Evolutionary conservation across 2,888 invertebrate species (phyloP).

Genomic region (Ceramica pisi): DNA sequence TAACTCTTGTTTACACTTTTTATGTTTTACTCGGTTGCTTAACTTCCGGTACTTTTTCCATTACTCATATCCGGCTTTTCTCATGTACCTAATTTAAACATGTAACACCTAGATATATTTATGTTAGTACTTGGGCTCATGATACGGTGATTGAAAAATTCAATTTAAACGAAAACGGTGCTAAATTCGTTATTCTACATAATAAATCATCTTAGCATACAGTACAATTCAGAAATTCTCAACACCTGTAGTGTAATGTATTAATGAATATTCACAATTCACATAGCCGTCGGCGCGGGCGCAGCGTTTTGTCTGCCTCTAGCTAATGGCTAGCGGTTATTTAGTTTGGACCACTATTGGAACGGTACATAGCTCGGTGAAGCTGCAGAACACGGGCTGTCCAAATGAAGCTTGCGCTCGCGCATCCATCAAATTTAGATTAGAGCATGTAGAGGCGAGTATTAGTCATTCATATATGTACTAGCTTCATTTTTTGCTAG

Average conservation of each 20-base stretch:
- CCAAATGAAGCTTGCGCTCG: conserved; percentile 42
- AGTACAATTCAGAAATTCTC: conserved; percentile 13
- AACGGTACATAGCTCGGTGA: conserved; percentile 61
- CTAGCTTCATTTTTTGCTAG: conserved; percentile 7
- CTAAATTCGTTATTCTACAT: background rate
- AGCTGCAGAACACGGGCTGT: conserved; percentile 29
- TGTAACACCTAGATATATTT: background rate
- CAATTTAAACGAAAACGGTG: background rate
- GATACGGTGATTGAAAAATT: background rate
- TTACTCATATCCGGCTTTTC: background rate
- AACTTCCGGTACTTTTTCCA: conserved; percentile 11
- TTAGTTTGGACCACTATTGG: conserved; percentile 57
- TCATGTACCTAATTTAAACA: background rate
- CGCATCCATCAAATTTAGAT: conserved; percentile 55
- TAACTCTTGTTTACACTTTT: conserved; percentile 6
- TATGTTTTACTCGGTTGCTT: background rate
- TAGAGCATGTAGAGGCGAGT: conserved; percentile 7
- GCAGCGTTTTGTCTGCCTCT: conserved; percentile 52
- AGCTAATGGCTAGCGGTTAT: conserved; percentile 64
- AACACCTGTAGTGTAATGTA: conserved; percentile 19
- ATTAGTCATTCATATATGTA: background rate
- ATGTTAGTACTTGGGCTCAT: background rate
- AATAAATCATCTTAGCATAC: background rate
- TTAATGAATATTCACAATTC: conserved; percentile 36
- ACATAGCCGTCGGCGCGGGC: conserved; percentile 9